Evolutionary conservation across 2,797 vertebrate genomes (phyloP).

Genomic region (Pterois miles): DNA sequence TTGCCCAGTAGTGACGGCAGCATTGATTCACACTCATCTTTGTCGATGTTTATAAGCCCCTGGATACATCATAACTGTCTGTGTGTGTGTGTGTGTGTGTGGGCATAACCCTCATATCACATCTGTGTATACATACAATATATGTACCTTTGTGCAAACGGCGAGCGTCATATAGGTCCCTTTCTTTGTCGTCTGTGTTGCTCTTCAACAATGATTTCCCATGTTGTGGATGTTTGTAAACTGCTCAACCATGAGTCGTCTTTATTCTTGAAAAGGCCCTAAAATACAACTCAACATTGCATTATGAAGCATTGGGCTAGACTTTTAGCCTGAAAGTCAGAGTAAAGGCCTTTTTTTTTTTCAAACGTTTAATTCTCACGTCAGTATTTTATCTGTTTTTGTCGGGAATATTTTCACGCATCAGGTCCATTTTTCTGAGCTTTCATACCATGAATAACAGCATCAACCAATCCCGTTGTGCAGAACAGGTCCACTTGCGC

Average conservation of each 20-base stretch:
- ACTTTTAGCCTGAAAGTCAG: neutral
- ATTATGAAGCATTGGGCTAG: neutral
- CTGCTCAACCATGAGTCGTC: neutral
- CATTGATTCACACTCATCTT: constrained; percentile 84
- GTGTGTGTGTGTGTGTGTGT: constrained; percentile 26
- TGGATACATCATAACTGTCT: constrained; percentile 80
- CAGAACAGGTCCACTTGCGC: neutral
- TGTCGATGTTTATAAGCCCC: constrained; percentile 82
- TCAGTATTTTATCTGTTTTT: no score
- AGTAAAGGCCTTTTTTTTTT: neutral
- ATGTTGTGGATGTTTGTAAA: neutral
- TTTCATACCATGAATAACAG: accelerated
- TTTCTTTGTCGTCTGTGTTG: neutral
- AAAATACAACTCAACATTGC: neutral
- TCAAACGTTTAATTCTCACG: no score
- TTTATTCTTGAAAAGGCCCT: neutral
- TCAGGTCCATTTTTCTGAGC: no score
- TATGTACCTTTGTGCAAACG: constrained; percentile 18
- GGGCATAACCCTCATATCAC: constrained; percentile 35
- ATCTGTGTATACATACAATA: constrained; percentile 44
- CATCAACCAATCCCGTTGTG: neutral
- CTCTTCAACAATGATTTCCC: neutral
- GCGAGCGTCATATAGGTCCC: neutral
- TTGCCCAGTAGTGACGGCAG: constrained; percentile 77
- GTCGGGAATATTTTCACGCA: no score